Base-by-base conservation (phyloP, 2,113 vertebrate genomes). In the Tragelaphus strepsiceros region DNA sequence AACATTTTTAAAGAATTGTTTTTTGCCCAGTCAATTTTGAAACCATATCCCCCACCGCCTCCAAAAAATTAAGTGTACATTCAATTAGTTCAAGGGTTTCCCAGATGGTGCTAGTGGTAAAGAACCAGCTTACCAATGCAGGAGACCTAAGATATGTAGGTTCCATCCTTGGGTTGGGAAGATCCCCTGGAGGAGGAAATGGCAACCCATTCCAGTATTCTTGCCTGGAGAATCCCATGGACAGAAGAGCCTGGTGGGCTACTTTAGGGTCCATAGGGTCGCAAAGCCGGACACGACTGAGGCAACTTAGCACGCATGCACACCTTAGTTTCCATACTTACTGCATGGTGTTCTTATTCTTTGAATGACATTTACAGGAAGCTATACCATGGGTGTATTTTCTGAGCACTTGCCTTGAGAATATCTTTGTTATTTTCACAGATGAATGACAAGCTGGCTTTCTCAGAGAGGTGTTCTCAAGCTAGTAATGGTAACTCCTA, bases 11-110 rank as follows among this genome's bases (percentile, higher is more conserved):
- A 94, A 71, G 83, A 59, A 39, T 22, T 26, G 1, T 71, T 94
- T 74, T 88, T 88, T 77, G 35, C 26, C 93, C 90, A 15, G 7
- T 56, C 22, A 51, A 32, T 77, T 91, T 92, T 81, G 92, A 93
- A 96, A 84, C 53, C 46, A 30, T 46, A 49, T 90, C 14, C 43
- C 5, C 12, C 39, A 62, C 24, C 0, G 0, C 43, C 14, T 77
- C 71, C n/a, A 74, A 39, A 74, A 46, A 46, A 35, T 35, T 32
- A 83, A 8, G 5, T 14, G 6, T 26, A 30, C 4, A 22, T 71
- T 88, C 35, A 12, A 0, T 56, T 94, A 46, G 17, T 71, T 94
- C 62, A n/a, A 21, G 39, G 3, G 6, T 26, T 77, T 77, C 71
- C 22, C 39, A 43, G 22, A 74, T 77, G 71, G 39, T 77, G 71